phyloP scores from a whole-genome alignment of 1,140 invertebrate species.

The Drosophila albomicans region DNA sequence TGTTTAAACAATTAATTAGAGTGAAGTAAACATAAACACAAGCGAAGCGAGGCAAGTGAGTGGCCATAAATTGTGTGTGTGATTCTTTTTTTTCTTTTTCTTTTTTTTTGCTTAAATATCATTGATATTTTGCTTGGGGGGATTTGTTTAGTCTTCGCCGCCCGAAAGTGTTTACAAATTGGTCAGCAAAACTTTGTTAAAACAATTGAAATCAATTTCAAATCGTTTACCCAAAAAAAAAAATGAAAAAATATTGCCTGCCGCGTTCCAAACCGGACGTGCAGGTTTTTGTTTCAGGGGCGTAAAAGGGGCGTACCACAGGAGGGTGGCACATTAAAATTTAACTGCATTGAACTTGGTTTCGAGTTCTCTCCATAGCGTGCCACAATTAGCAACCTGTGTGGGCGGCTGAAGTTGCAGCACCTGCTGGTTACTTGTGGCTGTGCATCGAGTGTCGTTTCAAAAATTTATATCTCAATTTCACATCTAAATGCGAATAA shows the following conservation, averaged over 20 bases:
- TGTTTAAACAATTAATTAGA: conserved; percentile 81
- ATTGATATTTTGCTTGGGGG: conserved; percentile 8
- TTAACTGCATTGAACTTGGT: conserved; percentile 48
- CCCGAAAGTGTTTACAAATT: conserved; percentile 73
- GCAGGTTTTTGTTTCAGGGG: conserved; percentile 23
- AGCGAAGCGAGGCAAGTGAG: conserved; percentile 5
- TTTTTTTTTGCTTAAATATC: conserved; percentile 8
- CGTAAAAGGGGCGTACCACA: not conserved
- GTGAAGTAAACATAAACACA: conserved; percentile 70
- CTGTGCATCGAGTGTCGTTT: conserved; percentile 65
- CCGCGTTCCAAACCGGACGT: conserved; percentile 39
- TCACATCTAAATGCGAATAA: conserved; percentile 84
- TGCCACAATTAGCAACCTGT: conserved; percentile 26
- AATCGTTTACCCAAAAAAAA: conserved; percentile 22
- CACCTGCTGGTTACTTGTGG: conserved; percentile 1
- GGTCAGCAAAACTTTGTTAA: conserved; percentile 52
- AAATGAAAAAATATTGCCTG: conserved; percentile 1
- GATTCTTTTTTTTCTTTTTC: not conserved
- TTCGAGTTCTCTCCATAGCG: conserved; percentile 19
- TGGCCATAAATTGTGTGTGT: conserved; percentile 48
- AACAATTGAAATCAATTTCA: conserved; percentile 58
- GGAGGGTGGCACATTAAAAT: conserved; percentile 25
- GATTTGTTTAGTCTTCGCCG: conserved; percentile 75
- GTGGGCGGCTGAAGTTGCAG: not conserved
- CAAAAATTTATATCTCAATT: conserved; percentile 83